phyloP scores from a whole-genome alignment of 1,140 invertebrate genomes.

The Cyphomyrmex costatus region DNA sequence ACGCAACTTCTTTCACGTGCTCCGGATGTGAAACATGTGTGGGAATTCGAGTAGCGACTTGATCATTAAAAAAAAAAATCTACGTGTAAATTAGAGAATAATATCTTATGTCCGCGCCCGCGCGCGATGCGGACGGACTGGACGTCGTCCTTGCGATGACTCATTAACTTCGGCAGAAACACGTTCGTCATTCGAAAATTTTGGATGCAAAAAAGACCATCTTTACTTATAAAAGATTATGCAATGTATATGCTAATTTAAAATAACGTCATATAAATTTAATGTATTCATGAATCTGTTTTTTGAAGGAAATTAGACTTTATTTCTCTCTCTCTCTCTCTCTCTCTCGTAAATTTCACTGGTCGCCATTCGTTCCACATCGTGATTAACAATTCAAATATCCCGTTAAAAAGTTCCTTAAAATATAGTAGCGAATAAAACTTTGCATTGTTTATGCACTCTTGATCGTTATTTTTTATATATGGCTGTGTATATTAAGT shows the following conservation, averaged over 20 bases:
- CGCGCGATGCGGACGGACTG: too few relatives aligned
- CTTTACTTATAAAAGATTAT: not conserved
- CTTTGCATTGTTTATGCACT: not conserved
- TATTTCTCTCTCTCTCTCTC: conserved; percentile 10
- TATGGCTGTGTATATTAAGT: not conserved
- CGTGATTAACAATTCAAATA: conserved; percentile 28
- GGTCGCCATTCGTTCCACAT: not conserved
- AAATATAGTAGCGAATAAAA: not conserved
- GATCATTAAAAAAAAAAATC: conserved; percentile 44
- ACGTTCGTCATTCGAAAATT: not conserved
- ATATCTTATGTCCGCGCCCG: conserved; percentile 31
- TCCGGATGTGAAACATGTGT: conserved; percentile 58
- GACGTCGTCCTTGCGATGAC: not conserved
- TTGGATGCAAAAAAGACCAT: not conserved
- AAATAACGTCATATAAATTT: conserved; percentile 9
- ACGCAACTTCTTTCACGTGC: conserved; percentile 38
- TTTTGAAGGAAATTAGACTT: conserved; percentile 11
- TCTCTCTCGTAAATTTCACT: conserved; percentile 11
- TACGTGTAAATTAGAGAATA: conserved; percentile 52
- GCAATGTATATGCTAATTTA: conserved; percentile 8
- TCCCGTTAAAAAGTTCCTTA: not conserved
- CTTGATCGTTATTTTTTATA: not conserved
- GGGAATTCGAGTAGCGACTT: conserved; percentile 5
- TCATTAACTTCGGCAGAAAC: not conserved
- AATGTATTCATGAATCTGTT: conserved; percentile 26